Evolutionary conservation across 2,797 vertebrate genomes (phyloP).

Genomic region (Lepus oiostolus): DNA sequence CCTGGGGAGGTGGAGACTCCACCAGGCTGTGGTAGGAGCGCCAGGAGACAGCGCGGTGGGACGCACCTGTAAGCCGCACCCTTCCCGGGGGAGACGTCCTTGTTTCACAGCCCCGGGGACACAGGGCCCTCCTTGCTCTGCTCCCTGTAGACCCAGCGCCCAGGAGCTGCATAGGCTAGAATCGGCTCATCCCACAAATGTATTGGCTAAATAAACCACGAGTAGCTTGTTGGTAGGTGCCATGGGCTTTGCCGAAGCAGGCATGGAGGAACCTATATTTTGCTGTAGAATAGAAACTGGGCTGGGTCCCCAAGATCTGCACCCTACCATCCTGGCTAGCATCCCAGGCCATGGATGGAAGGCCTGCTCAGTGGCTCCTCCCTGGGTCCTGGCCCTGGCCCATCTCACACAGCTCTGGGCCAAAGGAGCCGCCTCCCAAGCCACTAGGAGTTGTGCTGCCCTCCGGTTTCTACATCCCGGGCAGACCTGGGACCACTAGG

Average conservation of each 20-base stretch:
- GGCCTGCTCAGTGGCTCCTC: not conserved
- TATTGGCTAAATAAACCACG: not conserved
- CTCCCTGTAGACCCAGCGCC: accelerated
- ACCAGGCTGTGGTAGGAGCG: accelerated
- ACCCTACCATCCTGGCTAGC: accelerated
- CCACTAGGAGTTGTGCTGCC: not conserved
- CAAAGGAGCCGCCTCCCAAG: not conserved
- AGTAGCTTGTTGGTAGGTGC: accelerated
- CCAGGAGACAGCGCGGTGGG: accelerated
- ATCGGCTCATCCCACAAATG: accelerated
- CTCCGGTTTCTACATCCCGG: not conserved
- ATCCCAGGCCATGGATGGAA: not conserved
- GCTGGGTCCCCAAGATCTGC: not conserved
- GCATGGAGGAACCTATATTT: not conserved
- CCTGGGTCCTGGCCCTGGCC: not conserved
- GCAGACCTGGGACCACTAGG: not conserved
- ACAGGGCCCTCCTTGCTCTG: no score
- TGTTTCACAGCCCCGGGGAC: not conserved
- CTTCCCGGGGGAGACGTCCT: not conserved
- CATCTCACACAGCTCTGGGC: not conserved
- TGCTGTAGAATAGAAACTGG: accelerated
- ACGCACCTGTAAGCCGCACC: accelerated
- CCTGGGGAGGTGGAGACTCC: not conserved
- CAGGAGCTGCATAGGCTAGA: accelerated
- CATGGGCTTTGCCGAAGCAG: not conserved